Base-by-base conservation (phyloP, 1,140 invertebrate species). In the Agrypnia vestita region DNA sequence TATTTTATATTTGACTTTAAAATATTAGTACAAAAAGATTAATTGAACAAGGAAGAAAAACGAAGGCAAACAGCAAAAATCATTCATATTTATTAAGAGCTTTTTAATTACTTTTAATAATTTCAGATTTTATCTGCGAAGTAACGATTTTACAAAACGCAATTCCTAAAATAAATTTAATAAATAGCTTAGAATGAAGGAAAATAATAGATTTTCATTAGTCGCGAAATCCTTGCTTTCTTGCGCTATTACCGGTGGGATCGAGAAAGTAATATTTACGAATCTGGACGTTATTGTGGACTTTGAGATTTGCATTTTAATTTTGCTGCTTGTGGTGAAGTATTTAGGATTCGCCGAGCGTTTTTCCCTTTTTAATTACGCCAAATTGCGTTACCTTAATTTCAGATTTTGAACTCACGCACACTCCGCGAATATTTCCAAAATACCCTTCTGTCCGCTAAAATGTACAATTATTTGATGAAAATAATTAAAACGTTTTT, bases 281-380 rank as follows among this genome's bases (percentile, higher is more conserved):
- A 49, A 47, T 71, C 49, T 71, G 67, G 46, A 47, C 44, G 44
- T 51, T 71, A 62, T 43, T 25, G 47, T 25, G 67, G 67, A 71
- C 13, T n/a, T 8, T 10, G 44, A 8, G 15, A 71, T 71, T 71
- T 71, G 67, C 67, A 71, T 71, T 71, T 71, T 71, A 71, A 71
- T 71, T 46, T 71, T 71, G 67, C 67, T 49, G 44, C 49, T 49
- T 71, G 67, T 71, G 17, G 47, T 64, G 17, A 71, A 47, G 46
- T 15, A 71, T 47, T 71, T 71, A 25, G 44, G 21, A 71, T 71
- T 71, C 67, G 49, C 19, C 21, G 49, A 71, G 47, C 67, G 67
- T 71, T 71, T 71, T 71, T 21, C 67, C 67, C 25, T 71, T 71
- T 71, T 71, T 71, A 49, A 71, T 71, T 71, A 71, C 17, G 49